These are phyloP conservation scores for Bombus polaris DNA, from an alignment of 1,140 invertebrate species.

Conservation along the genomic window DNA sequence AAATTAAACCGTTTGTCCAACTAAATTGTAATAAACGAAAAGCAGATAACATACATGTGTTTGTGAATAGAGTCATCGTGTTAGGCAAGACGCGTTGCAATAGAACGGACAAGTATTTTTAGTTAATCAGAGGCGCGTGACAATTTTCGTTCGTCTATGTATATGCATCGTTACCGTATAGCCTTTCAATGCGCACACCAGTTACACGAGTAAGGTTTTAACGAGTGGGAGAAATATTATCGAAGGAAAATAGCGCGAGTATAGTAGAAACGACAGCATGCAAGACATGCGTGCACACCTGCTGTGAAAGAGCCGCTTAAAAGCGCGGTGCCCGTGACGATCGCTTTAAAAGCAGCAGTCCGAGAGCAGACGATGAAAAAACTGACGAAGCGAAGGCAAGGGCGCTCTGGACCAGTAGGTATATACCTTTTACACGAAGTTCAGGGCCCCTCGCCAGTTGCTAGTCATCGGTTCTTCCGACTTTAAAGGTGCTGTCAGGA, in stretches of 20 bases:
- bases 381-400: conserved; percentile 70
- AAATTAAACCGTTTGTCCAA: too few species aligned
- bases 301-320: conserved; percentile 67
- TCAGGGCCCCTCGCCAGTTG: conserved; percentile 67
- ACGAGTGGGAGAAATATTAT: not conserved
- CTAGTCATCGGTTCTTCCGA: conserved; percentile 68
- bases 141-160: not conserved
- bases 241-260: not conserved
- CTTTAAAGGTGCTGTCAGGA: conserved; percentile 70
- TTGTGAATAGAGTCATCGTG: too few species aligned
- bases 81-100: too few species aligned
- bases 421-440: conserved; percentile 70
- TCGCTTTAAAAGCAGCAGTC: conserved; percentile 71
- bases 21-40: too few species aligned
- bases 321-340: conserved; percentile 71
- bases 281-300: conserved; percentile 59
- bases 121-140: not conserved
- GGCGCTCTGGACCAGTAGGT: conserved; percentile 73
- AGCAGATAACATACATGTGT: too few species aligned
- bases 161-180: not conserved
- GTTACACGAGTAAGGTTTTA: not conserved
- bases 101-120: not conserved
- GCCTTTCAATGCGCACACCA: not conserved
- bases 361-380: conserved; percentile 76
- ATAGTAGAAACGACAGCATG: not conserved